Percentiles rank a stretch among this genome's conserved stretches.
Conservation (phyloP, 2,888 invertebrate species). For the Lycia hirtaria region DNA sequence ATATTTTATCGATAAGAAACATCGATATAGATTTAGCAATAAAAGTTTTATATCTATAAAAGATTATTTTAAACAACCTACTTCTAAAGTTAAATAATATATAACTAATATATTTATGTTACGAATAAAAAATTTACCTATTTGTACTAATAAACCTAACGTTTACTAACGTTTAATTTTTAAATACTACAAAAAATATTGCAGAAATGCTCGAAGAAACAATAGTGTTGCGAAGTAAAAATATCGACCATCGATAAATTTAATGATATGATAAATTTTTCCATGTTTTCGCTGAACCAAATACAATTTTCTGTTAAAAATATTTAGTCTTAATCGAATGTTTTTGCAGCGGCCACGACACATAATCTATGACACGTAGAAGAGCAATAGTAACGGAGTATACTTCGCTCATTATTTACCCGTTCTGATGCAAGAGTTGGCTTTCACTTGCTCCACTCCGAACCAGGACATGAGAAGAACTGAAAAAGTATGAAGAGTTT, state of each 20-base stretch:
- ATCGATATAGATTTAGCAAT: constrained; percentile 29
- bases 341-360: constrained; percentile 52
- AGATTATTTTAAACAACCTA: neutral
- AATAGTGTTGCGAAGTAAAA: neutral
- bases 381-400: constrained; percentile 17
- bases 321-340: constrained; percentile 20
- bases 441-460: constrained; percentile 80
- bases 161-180: too few relatives aligned
- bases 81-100: neutral
- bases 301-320: neutral
- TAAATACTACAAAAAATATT: too few relatives aligned
- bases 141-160: neutral
- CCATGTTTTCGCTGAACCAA: neutral
- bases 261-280: neutral
- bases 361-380: constrained; percentile 53
- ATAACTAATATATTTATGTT: neutral
- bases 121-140: neutral
- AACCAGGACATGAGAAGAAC: constrained; percentile 85
- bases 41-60: constrained; percentile 9
- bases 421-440: constrained; percentile 81
- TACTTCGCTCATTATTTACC: constrained; percentile 65
- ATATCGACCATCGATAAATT: neutral
- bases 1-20: constrained; percentile 23
- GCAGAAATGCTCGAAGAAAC: too few relatives aligned
- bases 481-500: constrained; percentile 55